phyloP scores from a whole-genome alignment of 2,113 vertebrate genomes.

The Pogona vitticeps region DNA sequence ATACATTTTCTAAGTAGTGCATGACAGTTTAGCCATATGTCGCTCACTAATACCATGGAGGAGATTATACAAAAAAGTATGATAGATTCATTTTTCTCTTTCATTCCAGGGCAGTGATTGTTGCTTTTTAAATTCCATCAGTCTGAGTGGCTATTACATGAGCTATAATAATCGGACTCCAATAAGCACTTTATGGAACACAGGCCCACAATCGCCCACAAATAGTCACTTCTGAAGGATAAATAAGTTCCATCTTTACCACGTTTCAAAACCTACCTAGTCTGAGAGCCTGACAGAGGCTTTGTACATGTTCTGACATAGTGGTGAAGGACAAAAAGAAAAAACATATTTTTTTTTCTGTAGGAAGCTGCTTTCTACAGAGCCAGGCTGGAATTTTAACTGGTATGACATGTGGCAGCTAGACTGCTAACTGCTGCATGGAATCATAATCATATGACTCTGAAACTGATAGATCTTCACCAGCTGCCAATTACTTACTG shows the following conservation, averaged over 20 bases:
- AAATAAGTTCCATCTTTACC: neutral
- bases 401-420: too few relatives aligned
- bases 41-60: constrained; percentile 29
- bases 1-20: constrained; percentile 49
- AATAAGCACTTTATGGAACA: neutral
- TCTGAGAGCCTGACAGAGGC: neutral
- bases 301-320: neutral
- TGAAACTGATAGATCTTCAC: too few relatives aligned
- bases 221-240: neutral
- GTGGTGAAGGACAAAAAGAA: too few relatives aligned
- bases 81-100: neutral
- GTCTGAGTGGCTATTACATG: neutral
- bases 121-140: constrained; percentile 23
- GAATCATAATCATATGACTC: too few relatives aligned
- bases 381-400: too few relatives aligned
- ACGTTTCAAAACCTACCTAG: neutral
- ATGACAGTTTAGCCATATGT: constrained; percentile 35
- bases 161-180: neutral
- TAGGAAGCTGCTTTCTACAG: too few relatives aligned
- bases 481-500: too few relatives aligned
- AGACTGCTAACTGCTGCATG: too few relatives aligned
- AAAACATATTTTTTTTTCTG: neutral
- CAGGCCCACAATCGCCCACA: neutral
- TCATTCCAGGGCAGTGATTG: neutral
- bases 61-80: neutral